Evolutionary conservation across 2,888 invertebrate species (phyloP), one percentile per base, ranked within the genome.

Genomic region (Dromius quadrimaculatus): DNA sequence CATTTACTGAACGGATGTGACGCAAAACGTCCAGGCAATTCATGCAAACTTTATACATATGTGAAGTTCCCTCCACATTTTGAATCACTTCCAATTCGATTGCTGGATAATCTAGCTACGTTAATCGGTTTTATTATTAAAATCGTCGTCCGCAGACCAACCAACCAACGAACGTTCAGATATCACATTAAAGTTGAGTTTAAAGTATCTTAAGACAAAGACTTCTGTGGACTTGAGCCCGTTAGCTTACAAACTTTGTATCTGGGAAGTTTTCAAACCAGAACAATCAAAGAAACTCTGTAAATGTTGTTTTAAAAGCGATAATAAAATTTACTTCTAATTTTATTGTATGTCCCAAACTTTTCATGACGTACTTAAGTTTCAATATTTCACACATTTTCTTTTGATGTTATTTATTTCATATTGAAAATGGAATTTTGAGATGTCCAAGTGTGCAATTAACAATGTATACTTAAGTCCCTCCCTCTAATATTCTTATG

Each of bases 51-150:
- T 68, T 68, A 32, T 59, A 43, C 68, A 68, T 47, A 64, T 45
- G 47, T 34, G 64, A 47, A 64, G 41, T 41, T 62, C 41, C 41
- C 32, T 61, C 20, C 34, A 34, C 59, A 68, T 57, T 57, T 68
- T 68, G 68, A 68, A 68, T 68, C 68, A 43, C 34, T 68, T 68
- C 59, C 68, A 68, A 68, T 68, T 68, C 68, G 68, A 68, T 68
- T 68, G 59, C 68, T 45, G 59, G 68, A 68, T 68, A 59, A 68
- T 68, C 68, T 32, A 13, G 36, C 43, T 19, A 59, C 59, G 45
- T 65, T 65, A 50, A 68, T 68, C 68, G 59, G 45, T 68, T 68
- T 68, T 68, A 68, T 68, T 68, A 68, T 68, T 68, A 45, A 68
- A 68, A 68, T 59, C 13, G 47, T 15, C 45, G 20, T 20, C 11